Percentiles rank a stretch among this genome's conserved stretches.
phyloP scores from a whole-genome alignment of 2,113 vertebrate genomes.

The Sialia sialis region DNA sequence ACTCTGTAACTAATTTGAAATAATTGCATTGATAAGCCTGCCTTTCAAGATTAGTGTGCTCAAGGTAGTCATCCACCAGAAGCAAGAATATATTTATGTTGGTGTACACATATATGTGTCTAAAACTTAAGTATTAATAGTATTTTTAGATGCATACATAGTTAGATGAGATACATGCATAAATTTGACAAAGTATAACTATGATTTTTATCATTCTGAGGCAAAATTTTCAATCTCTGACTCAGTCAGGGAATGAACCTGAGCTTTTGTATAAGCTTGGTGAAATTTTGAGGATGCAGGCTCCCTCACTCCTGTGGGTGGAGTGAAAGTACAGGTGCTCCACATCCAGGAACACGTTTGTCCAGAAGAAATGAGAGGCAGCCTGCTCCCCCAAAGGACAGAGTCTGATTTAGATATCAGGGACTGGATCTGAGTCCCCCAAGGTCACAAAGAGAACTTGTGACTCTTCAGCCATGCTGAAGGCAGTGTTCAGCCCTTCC shows the following conservation, averaged over 20 bases:
- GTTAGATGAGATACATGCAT: background rate
- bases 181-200: background rate
- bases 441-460: fast-evolving
- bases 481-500: background rate
- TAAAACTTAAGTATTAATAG: background rate
- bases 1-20: background rate
- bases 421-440: background rate
- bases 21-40: background rate
- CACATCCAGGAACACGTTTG: background rate
- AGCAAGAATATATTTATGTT: background rate
- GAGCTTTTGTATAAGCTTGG: background rate
- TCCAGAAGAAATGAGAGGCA: background rate
- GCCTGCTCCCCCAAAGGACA: background rate
- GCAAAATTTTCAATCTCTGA: background rate
- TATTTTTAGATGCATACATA: background rate
- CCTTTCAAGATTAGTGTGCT: background rate
- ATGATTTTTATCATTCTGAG: background rate
- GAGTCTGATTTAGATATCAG: background rate
- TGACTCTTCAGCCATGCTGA: background rate
- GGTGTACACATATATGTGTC: background rate
- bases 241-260: background rate
- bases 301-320: background rate
- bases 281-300: background rate
- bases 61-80: background rate
- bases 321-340: background rate